phyloP scores from a whole-genome alignment of 2,888 invertebrate genomes.

The Parelbella ahira region DNA sequence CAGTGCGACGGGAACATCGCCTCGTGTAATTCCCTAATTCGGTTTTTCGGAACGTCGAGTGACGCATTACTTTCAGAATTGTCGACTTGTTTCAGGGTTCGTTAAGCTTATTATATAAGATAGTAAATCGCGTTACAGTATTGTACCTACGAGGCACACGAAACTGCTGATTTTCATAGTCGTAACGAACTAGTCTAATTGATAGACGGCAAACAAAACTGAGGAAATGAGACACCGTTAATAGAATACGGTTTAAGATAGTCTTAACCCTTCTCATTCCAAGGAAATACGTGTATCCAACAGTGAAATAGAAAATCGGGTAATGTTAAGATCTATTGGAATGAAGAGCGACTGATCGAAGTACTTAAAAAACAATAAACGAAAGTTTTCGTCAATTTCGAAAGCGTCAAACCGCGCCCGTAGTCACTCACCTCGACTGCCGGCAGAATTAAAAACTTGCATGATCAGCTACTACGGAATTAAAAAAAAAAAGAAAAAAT shows the following conservation, averaged over 20 bases:
- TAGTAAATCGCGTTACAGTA: slow-evolving; percentile 19
- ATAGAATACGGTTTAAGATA: too few species aligned
- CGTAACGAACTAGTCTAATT: slow-evolving; percentile 8
- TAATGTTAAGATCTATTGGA: too few species aligned
- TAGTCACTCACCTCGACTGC: slow-evolving; percentile 6
- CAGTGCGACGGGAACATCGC: neutral
- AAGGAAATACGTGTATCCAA: too few species aligned
- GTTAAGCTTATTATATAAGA: slow-evolving; percentile 26
- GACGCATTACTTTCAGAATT: slow-evolving; percentile 50
- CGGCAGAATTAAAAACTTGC: slow-evolving; percentile 21
- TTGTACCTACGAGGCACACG: neutral
- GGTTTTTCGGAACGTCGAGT: slow-evolving; percentile 69
- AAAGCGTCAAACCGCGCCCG: slow-evolving; percentile 9
- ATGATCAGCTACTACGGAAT: slow-evolving; percentile 11
- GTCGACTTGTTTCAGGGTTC: slow-evolving; percentile 34
- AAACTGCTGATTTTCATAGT: neutral
- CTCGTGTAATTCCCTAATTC: slow-evolving; percentile 56
- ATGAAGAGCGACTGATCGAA: too few species aligned
- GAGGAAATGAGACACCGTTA: too few species aligned
- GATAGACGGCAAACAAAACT: too few species aligned
- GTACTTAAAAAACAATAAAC: too few species aligned
- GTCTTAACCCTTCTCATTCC: too few species aligned
- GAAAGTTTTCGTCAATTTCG: slow-evolving; percentile 7
- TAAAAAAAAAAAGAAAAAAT: slow-evolving; percentile 13
- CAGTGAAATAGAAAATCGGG: too few species aligned